phyloP scores from a whole-genome alignment of 2,888 invertebrate species.

The Andricus curvator region DNA sequence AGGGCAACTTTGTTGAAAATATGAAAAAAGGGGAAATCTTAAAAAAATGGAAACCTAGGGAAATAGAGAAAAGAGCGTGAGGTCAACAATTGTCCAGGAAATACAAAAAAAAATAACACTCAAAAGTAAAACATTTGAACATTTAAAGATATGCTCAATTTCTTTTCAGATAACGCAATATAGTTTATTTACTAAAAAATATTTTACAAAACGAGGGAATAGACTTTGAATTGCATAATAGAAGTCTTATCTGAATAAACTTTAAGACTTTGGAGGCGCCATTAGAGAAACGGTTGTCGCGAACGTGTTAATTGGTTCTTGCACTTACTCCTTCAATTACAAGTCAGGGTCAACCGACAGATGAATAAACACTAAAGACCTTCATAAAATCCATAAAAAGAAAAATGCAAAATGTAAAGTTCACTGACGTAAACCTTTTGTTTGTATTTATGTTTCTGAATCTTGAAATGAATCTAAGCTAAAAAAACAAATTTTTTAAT shows the following conservation, averaged over 20 bases:
- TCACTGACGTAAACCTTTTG: slow-evolving; percentile 5
- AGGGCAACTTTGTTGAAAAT: too few species aligned
- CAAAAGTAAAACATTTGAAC: too few species aligned
- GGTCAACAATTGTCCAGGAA: too few species aligned
- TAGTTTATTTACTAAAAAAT: background rate
- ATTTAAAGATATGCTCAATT: too few species aligned
- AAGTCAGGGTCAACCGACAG: slow-evolving; percentile 31
- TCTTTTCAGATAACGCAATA: background rate
- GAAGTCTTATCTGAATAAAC: slow-evolving; percentile 14
- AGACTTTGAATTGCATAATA: slow-evolving; percentile 18
- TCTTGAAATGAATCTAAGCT: background rate
- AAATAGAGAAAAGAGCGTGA: too few species aligned
- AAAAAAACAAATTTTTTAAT: background rate
- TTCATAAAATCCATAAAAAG: slow-evolving; percentile 20
- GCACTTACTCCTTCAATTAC: slow-evolving; percentile 35
- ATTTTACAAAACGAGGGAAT: background rate
- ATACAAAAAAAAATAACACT: too few species aligned
- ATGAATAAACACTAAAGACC: slow-evolving; percentile 36
- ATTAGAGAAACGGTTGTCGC: slow-evolving; percentile 30
- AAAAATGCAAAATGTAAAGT: slow-evolving; percentile 19
- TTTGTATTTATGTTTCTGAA: background rate
- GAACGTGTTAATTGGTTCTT: slow-evolving; percentile 37
- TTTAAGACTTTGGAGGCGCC: slow-evolving; percentile 31
- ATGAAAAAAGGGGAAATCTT: too few species aligned
- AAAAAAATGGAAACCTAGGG: too few species aligned